A percentile compares a stretch with the other conserved stretches of the same genome.
These are phyloP conservation scores for Agrotis puta DNA, from an alignment of 2,888 invertebrate genomes.

Conservation along the genomic window DNA sequence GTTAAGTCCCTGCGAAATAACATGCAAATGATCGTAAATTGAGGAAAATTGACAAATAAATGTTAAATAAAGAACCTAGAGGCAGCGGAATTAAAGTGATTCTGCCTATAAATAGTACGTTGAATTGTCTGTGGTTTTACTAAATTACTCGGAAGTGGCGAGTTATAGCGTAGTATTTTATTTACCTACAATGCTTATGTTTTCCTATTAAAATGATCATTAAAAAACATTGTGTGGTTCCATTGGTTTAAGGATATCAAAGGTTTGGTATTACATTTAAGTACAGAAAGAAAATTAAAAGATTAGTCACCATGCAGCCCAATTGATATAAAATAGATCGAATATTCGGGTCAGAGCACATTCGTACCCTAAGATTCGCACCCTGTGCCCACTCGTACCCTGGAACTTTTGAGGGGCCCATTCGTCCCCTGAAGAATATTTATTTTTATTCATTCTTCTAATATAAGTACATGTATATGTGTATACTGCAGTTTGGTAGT, in stretches of 20 bases:
- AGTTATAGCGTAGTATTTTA: neutral
- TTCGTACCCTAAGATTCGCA: too few relatives aligned
- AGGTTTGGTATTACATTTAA: neutral
- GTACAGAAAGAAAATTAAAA: neutral
- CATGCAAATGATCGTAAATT: slow-evolving; percentile 12
- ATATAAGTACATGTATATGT: too few relatives aligned
- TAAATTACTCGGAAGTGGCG: slow-evolving; percentile 3
- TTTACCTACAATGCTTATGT: neutral
- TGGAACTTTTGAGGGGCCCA: too few relatives aligned
- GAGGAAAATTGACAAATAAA: slow-evolving; percentile 18
- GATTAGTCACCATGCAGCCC: neutral
- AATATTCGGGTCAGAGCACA: too few relatives aligned
- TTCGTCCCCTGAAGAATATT: too few relatives aligned
- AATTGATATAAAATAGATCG: neutral
- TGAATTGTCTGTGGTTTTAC: slow-evolving; percentile 2
- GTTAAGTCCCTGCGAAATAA: slow-evolving; percentile 46
- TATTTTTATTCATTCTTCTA: too few relatives aligned
- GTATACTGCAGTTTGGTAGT: too few relatives aligned
- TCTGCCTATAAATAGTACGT: slow-evolving; percentile 8
- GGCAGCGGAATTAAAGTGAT: slow-evolving; percentile 12
- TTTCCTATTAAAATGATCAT: neutral
- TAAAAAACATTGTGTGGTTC: neutral
- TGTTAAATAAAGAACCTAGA: neutral
- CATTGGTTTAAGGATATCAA: neutral
- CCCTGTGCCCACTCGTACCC: too few relatives aligned